Percentiles rank a stretch among this genome's conserved stretches.
phyloP scores from a whole-genome alignment of 2,888 invertebrate species.

The Tribolium freemani region DNA sequence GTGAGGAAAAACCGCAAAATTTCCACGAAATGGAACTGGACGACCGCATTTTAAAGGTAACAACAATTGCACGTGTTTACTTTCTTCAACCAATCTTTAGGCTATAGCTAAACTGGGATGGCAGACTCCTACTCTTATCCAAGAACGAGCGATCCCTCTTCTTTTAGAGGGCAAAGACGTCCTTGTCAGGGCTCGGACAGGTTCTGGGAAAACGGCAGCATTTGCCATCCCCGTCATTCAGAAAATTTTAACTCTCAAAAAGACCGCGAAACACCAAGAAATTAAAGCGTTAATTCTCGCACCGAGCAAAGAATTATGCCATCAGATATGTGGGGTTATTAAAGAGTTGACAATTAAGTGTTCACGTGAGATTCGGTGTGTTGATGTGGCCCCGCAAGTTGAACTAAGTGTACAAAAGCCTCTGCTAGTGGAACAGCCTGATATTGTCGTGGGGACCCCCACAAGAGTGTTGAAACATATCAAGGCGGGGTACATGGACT shows the following conservation, averaged over 20 bases:
- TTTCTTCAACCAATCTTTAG: constrained; percentile 69
- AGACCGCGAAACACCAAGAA: constrained; percentile 78
- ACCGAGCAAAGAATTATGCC: constrained; percentile 94
- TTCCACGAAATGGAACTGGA: constrained; percentile 96
- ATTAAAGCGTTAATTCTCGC: constrained; percentile 86
- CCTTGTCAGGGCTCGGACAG: constrained; percentile 93
- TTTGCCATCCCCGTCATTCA: constrained; percentile 95
- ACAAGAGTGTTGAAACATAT: constrained; percentile 85
- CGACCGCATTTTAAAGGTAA: constrained; percentile 90
- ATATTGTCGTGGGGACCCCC: constrained; percentile 93
- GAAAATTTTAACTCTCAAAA: constrained; percentile 84
- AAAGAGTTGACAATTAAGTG: constrained; percentile 86
- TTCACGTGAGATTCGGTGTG: constrained; percentile 84
- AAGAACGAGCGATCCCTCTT: constrained; percentile 95
- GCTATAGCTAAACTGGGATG: constrained; percentile 92
- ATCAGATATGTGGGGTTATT: constrained; percentile 80
- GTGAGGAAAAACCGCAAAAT: constrained; percentile 73
- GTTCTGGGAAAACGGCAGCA: constrained; percentile 98
- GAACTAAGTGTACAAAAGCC: constrained; percentile 82
- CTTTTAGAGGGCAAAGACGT: constrained; percentile 97
- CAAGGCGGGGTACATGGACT: constrained; percentile 78
- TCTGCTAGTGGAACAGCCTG: constrained; percentile 84
- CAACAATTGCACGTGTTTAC: background rate
- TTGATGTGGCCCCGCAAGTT: constrained; percentile 85
- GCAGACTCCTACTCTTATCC: constrained; percentile 93